Percentiles rank a stretch among this genome's conserved stretches.
These are phyloP conservation scores for Gymnoscopelus braueri DNA, from an alignment of 2,797 vertebrate genomes.

Conservation along the genomic window DNA sequence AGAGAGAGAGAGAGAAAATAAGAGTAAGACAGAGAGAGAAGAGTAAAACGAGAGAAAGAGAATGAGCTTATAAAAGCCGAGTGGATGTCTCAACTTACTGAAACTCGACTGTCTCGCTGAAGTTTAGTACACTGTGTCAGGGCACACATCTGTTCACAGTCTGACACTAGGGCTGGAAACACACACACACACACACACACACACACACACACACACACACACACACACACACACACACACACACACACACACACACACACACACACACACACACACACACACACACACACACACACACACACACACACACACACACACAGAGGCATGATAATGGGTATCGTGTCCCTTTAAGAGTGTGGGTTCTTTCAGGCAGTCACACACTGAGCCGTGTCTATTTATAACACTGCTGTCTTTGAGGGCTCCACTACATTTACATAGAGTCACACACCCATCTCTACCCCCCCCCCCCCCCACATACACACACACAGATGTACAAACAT, in stretches of 20 bases:
- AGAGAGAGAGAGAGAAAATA: background rate
- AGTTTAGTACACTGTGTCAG: conserved; percentile 1
- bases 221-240: background rate
- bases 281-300: too few relatives aligned
- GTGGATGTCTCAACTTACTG: conserved; percentile 13
- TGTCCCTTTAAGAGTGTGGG: conserved; percentile 57
- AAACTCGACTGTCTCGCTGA: conserved; percentile 1
- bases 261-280: too few relatives aligned
- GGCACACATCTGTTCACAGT: background rate
- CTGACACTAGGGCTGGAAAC: background rate
- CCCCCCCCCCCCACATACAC: background rate
- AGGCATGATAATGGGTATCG: conserved; percentile 13
- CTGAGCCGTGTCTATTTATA: conserved; percentile 59
- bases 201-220: background rate
- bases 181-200: conserved; percentile 2
- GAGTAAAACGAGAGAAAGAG: background rate
- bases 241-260: background rate
- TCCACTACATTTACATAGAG: conserved; percentile 41
- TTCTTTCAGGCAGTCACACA: conserved; percentile 41
- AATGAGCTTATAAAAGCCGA: background rate
- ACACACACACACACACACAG: background rate
- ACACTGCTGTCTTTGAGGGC: conserved; percentile 47
- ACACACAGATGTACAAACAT: background rate
- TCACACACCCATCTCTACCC: background rate
- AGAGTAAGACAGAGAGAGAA: too few relatives aligned